phyloP scores from a whole-genome alignment of 2,797 vertebrate species.

The Vireo griseus region DNA sequence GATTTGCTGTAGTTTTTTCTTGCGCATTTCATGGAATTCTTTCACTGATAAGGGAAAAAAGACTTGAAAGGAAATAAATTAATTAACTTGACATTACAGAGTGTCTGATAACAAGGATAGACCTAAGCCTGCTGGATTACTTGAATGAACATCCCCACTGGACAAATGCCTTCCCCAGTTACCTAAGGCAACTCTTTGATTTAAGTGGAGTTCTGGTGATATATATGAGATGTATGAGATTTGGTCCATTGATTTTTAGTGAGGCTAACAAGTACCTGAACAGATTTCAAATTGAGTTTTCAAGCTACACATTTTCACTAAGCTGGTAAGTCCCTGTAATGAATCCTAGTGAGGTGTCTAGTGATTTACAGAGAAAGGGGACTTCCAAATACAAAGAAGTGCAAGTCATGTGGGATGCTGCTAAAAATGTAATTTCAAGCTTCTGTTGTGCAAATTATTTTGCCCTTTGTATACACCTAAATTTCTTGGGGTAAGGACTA shows the following conservation, averaged over 20 bases:
- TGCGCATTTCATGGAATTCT: background rate
- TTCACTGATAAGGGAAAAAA: background rate
- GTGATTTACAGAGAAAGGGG: background rate
- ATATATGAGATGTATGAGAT: conserved; percentile 19
- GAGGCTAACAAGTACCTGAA: conserved; percentile 1
- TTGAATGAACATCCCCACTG: background rate
- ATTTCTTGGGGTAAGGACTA: background rate
- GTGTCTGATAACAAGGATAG: background rate
- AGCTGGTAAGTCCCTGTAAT: background rate
- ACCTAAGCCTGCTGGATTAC: background rate
- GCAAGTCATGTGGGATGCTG: background rate
- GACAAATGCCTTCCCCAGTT: background rate
- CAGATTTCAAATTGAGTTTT: conserved; percentile 39
- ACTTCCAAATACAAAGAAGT: background rate
- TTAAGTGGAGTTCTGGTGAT: conserved; percentile 21
- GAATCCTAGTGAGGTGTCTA: background rate
- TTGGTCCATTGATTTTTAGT: conserved; percentile 45
- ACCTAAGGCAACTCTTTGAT: background rate
- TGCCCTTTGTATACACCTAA: background rate
- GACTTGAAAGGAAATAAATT: background rate
- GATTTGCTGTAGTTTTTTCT: background rate
- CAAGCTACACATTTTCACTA: background rate
- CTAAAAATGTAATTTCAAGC: background rate
- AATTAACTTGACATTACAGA: background rate
- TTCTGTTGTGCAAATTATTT: background rate